These are phyloP conservation scores for Palythoa grandiflora DNA, from an alignment of 92 coral and sea anemone species.

Conservation along the genomic window DNA sequence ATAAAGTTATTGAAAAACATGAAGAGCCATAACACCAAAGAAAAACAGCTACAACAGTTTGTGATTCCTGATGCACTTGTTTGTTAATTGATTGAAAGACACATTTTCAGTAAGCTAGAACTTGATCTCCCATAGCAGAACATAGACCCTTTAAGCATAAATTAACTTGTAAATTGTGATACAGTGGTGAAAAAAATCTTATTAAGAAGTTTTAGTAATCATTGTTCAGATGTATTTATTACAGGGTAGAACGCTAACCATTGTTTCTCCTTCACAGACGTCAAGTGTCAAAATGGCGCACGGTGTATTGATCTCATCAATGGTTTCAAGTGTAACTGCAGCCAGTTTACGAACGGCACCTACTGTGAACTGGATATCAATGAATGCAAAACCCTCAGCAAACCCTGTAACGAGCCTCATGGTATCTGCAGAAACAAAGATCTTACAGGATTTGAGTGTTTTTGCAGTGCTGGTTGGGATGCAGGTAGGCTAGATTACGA, in stretches of 20 bases:
- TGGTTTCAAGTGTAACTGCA: conserved; percentile 79
- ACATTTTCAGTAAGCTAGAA: no score
- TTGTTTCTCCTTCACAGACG: neutral
- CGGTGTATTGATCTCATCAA: conserved; percentile 73
- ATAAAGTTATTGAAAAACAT: no score
- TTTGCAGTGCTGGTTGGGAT: conserved; percentile 33
- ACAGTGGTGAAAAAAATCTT: no score
- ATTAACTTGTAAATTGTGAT: no score
- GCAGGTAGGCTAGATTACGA: neutral
- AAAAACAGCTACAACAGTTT: no score
- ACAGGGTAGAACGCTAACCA: neutral
- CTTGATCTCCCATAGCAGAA: no score
- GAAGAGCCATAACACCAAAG: no score
- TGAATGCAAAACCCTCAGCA: conserved; percentile 58
- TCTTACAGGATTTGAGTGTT: conserved; percentile 32
- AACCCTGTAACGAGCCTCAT: conserved; percentile 44
- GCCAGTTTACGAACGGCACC: conserved; percentile 69
- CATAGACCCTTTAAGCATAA: no score
- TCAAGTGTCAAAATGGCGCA: conserved; percentile 51
- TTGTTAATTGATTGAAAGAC: no score
- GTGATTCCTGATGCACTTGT: no score
- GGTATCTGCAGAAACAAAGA: neutral
- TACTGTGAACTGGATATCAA: conserved; percentile 77
- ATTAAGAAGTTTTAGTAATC: no score
- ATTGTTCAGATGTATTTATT: neutral